Base-by-base conservation (phyloP, 2,113 vertebrate genomes). In the Penelope pileata region DNA sequence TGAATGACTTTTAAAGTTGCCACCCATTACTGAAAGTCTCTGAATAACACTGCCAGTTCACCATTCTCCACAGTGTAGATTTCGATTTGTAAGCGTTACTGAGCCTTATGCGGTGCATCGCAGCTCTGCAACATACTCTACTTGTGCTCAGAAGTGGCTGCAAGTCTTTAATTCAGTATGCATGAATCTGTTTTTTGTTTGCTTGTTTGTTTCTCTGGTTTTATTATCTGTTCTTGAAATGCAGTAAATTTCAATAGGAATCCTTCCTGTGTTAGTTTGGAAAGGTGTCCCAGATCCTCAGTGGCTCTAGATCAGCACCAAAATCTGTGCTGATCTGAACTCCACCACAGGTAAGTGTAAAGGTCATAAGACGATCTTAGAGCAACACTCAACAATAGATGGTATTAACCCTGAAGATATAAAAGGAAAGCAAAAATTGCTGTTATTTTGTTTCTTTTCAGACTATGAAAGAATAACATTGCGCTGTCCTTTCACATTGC, bases 81-180 rank as follows among this genome's bases (percentile, higher is more conserved):
- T 86, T 91, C 24, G 66, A 9, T 72, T 78, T 84, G 48, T 26
- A 50, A 60, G 47, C 32, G 5, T 34, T 73, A 19, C 16, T 58
- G 75, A 90, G 24, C 22, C 24, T 69, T 36, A 42, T 1, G 1
- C 0, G 12, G 45, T 50, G 60, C 1, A 2, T 7, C 30, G 42
- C 29, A 56, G 16, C 34, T 70, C 43, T 70, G 12, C 45, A 51
- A 56, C 36, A 42, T 79, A 50, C 43, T 92, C 48, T 60, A 36
- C 9, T 67, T 85, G n/a, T 68, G 29, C 53, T 53, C 85, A n/a
- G 16, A 86, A 80, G 16, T 48, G 45, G 12, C 27, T 32, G 6
- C 16, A 81, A 66, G 7, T 62, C 36, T 86, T 89, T 84, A 85
- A 64, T 32, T 12, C 18, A 19, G 14, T 2, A 42, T 67, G 8